A percentile compares a stretch with the other conserved stretches of the same genome.
phyloP scores from a whole-genome alignment of 1,140 invertebrate genomes.

The Probaryconus sp. region DNA sequence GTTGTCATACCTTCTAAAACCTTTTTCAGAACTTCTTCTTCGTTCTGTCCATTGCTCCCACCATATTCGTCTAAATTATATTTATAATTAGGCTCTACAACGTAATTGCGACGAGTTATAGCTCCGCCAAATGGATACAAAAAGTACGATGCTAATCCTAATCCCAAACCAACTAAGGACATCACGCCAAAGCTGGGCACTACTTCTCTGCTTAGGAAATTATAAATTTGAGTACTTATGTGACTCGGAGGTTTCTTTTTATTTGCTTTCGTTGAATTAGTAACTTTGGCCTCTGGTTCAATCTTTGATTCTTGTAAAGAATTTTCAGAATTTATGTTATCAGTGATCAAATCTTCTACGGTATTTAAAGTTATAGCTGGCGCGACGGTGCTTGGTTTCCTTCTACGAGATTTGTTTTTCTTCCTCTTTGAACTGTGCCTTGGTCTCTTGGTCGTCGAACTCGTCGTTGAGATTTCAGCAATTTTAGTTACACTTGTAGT shows the following conservation, averaged over 20 bases:
- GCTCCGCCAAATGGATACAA: conserved; percentile 85
- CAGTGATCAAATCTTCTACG: not conserved
- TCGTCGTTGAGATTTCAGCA: conserved; percentile 1
- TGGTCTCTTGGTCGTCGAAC: conserved; percentile 70
- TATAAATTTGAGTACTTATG: conserved; percentile 86
- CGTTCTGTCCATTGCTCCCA: conserved; percentile 81
- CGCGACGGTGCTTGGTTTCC: conserved; percentile 75
- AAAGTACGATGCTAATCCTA: conserved; percentile 86
- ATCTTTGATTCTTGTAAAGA: conserved; percentile 74
- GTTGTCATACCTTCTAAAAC: conserved; percentile 85
- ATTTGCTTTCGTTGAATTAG: conserved; percentile 70
- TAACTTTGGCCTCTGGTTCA: conserved; percentile 75
- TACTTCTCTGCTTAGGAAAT: conserved; percentile 86
- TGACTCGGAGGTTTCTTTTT: conserved; percentile 78
- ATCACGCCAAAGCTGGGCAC: conserved; percentile 88
- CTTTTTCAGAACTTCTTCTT: conserved; percentile 86
- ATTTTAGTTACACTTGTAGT: no score
- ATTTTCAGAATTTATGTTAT: conserved; percentile 63
- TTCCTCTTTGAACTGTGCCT: conserved; percentile 78
- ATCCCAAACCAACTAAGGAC: conserved; percentile 83
- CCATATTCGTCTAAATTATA: conserved; percentile 83
- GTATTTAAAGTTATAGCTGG: conserved; percentile 48
- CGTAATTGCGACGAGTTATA: conserved; percentile 82
- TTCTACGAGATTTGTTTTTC: conserved; percentile 81
- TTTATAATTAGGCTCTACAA: conserved; percentile 80